These are phyloP conservation scores for Saiga tatarica DNA, from an alignment of 2,113 vertebrate genomes.

Conservation along the genomic window DNA sequence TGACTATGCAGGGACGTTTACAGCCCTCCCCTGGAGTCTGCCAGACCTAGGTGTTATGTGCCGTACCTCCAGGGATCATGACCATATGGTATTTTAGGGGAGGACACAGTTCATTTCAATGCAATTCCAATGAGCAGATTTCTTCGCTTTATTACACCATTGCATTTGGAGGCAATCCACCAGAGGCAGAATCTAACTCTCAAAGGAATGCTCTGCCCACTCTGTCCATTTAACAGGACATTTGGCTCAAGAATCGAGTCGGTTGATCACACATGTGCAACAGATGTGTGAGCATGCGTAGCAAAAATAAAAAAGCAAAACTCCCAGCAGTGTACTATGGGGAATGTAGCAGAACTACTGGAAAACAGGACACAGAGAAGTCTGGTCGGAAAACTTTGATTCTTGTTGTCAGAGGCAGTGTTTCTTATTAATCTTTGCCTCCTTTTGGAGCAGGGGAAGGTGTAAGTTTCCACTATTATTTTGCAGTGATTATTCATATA, in stretches of 20 bases:
- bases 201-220: conserved; percentile 85
- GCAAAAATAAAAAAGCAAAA: conserved; percentile 83
- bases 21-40: conserved; percentile 75
- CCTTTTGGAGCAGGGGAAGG: conserved; percentile 14
- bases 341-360: conserved; percentile 85
- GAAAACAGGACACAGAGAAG: conserved; percentile 80
- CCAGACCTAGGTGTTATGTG: conserved; percentile 84
- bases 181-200: conserved; percentile 84
- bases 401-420: conserved; percentile 76
- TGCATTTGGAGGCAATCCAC: conserved; percentile 84
- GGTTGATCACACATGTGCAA: conserved; percentile 86
- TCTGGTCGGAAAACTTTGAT: conserved; percentile 78
- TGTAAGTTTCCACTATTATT: conserved; percentile 72
- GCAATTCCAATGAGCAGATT: conserved; percentile 83
- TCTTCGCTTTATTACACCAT: conserved; percentile 85
- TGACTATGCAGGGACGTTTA: conserved; percentile 73
- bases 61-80: conserved; percentile 79
- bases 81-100: conserved; percentile 86
- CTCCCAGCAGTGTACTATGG: conserved; percentile 82
- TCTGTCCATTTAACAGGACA: conserved; percentile 87
- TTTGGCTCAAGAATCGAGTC: conserved; percentile 82
- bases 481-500: conserved; percentile 76
- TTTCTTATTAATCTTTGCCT: conserved; percentile 79
- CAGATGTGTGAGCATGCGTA: conserved; percentile 87
- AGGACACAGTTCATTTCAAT: conserved; percentile 88